These are phyloP conservation scores for Stichopus horrens DNA, from an alignment of 53 echinoderm and acorn worm genomes.

Conservation along the genomic window DNA sequence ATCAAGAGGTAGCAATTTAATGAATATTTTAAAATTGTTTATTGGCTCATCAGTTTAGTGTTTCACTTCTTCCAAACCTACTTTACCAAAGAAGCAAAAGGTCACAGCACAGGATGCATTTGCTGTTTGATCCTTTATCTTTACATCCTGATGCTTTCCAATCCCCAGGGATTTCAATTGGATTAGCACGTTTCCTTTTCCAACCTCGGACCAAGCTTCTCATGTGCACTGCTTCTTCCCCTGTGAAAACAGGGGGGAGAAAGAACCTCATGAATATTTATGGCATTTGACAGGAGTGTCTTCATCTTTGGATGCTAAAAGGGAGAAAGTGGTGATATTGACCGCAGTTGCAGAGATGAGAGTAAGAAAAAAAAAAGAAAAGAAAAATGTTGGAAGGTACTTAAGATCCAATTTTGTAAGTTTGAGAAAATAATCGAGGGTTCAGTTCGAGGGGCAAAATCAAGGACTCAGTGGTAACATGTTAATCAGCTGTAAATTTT, in stretches of 20 bases:
- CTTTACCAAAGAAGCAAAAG: neutral
- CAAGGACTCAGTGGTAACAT: too few relatives aligned
- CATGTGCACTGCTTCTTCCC: neutral
- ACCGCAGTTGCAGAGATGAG: too few relatives aligned
- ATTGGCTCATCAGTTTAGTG: neutral
- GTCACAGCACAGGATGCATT: neutral
- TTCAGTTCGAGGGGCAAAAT: too few relatives aligned
- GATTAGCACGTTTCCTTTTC: neutral
- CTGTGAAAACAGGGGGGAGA: neutral
- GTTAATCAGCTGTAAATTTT: too few relatives aligned
- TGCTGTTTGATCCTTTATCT: neutral
- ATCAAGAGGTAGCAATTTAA: neutral
- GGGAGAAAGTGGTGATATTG: too few relatives aligned
- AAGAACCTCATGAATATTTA: neutral
- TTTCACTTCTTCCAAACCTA: neutral
- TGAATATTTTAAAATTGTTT: neutral
- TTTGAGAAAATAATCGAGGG: too few relatives aligned
- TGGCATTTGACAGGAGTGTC: neutral
- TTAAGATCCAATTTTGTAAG: too few relatives aligned
- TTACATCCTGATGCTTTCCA: neutral
- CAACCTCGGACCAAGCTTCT: neutral
- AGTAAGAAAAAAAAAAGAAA: too few relatives aligned
- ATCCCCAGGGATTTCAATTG: neutral
- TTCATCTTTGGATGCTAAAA: too few relatives aligned
- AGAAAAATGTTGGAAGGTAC: too few relatives aligned